Base-by-base conservation (phyloP, 2,888 invertebrate species). In the Drosophila niveifrons region DNA sequence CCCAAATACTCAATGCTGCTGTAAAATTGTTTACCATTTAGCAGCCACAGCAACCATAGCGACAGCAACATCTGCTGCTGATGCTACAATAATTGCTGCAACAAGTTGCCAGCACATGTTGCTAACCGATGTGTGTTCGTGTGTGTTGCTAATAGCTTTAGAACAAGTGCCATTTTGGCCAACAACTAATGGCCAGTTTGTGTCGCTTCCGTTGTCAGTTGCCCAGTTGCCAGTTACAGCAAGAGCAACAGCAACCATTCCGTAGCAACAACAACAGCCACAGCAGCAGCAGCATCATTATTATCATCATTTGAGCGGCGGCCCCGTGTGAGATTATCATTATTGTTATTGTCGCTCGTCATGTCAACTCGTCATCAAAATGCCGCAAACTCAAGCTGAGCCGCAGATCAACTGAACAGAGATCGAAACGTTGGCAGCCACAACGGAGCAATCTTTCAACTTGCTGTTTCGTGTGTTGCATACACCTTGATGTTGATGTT, bases 111-210 rank as follows among this genome's bases (percentile, higher is more conserved):
- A 36, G 34, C 76, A 81, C 79, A 84, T 84, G 83, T 81, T 75
- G 86, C 77, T 66, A 11, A 65, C 53, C 31, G n/a, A 23, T 23
- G n/a, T 6, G 55, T 58, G 80, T 71, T 69, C 73, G 78, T 81
- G 72, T 81, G 72, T 83, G 83, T 71, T 83, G 84, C 84, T 84
- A 88, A 88, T 85, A 83, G 89, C 84, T 83, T 87, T 78, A 73
- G 89, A 86, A 86, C 86, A 86, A 89, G 86, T 86, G 89, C 87
- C 89, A 86, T 86, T 86, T 86, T 86, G 86, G 89, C 82, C 87
- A 80, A 59, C 84, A 83, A 86, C 89, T 85, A 85, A 85, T 85
- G 86, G 85, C 87, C 85, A 85, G 83, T 84, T 84, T 84, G 83
- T 79, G 89, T 83, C 87, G 87, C 86, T 88, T 86, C 88, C 88